Conservation (phyloP, 2,797 vertebrate species). For the Okamejei kenojei region DNA sequence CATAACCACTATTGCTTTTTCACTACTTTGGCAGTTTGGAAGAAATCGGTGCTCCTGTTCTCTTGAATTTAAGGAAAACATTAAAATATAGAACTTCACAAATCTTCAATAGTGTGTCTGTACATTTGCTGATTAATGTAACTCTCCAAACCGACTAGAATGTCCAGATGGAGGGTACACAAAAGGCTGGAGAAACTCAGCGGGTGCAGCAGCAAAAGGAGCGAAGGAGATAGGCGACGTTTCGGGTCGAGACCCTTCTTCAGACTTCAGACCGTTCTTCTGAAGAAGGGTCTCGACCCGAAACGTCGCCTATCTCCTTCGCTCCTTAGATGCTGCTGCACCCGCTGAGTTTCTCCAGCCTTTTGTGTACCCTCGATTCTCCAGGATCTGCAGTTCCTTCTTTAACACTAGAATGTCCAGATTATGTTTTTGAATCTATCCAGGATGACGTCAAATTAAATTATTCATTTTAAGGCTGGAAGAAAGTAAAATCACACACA, state of each 20-base stretch:
- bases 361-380: too few relatives aligned
- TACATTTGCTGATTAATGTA: not conserved
- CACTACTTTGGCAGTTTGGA: not conserved
- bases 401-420: not conserved
- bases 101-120: not conserved
- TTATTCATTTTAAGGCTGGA: not conserved
- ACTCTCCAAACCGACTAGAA: not conserved
- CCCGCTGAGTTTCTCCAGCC: too few relatives aligned
- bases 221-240: too few relatives aligned
- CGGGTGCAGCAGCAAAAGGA: too few relatives aligned
- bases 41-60: not conserved
- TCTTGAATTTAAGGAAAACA: not conserved
- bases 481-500: not conserved
- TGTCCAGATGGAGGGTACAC: too few relatives aligned
- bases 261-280: too few relatives aligned
- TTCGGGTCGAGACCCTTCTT: too few relatives aligned
- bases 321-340: too few relatives aligned
- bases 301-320: too few relatives aligned
- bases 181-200: too few relatives aligned
- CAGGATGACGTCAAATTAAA: not conserved
- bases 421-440: not conserved
- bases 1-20: not conserved
- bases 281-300: too few relatives aligned
- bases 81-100: not conserved
- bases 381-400: too few relatives aligned